Base-by-base conservation (phyloP, 1,140 invertebrate genomes). In the Vanessa tameamea region DNA sequence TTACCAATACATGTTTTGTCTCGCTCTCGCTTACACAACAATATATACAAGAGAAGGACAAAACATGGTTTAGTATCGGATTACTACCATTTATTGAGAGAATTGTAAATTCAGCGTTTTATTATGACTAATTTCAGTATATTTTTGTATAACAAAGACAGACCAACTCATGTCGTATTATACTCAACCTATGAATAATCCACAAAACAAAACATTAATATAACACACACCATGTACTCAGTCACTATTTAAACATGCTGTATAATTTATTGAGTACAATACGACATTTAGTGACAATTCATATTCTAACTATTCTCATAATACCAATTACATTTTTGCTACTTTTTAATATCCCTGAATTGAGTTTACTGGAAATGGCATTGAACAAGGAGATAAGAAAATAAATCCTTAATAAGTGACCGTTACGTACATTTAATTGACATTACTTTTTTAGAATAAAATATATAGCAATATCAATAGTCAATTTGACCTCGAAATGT, bases 121-220 rank as follows among this genome's bases (percentile, higher is more conserved):
- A 67, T 67, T 67, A 55, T 55, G 65, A 67, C 65, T 67, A 67
- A 67, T 23, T 57, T 55, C 65, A 67, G 65, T 55, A 67, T 55
- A 57, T 57, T 57, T 43, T 67, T 31, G 53, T 55, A 67, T 55
- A 67, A 66, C 64, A 51, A 67, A 23, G 64, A 53, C 65, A 23
- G 20, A 48, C 43, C 64, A 50, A 67, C 37, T 23, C 12, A 23
- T 23, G 53, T 23, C 23, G 20, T 23, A 57, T n/a, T 57, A 57
- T 20, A 57, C 53, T 57, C 53, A n/a, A 50, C 48, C 2, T 50
- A n/a, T n/a, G 12, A 23, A 23, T 20, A 12, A 23, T 1, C 15
- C 50, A 23, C 20, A 16, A 23, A 57, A 57, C 7, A 12, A 23
- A 23, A 23, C 53, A 57, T 57, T 12, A 4, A 23, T 12, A n/a